Evolutionary conservation across 2,888 invertebrate species (phyloP).

Genomic region (Belgica antarctica): DNA sequence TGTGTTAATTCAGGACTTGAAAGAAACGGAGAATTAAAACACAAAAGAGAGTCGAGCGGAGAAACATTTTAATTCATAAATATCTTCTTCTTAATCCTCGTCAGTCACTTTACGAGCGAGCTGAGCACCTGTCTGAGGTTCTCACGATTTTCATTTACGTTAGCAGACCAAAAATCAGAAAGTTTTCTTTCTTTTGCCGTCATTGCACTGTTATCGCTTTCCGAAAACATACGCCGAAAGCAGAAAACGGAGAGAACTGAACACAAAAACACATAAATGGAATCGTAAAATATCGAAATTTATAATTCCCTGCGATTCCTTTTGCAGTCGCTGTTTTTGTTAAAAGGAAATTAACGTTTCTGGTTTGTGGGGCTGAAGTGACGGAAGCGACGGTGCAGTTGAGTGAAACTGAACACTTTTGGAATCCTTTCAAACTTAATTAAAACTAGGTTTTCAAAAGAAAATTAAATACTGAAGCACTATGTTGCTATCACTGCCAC

Average conservation of each 20-base stretch:
- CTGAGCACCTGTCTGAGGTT: conserved; percentile 20
- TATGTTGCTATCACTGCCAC: too few species aligned
- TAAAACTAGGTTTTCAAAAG: too few species aligned
- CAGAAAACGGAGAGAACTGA: not conserved
- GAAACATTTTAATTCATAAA: conserved; percentile 15
- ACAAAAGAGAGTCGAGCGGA: not conserved
- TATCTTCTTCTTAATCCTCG: conserved; percentile 18
- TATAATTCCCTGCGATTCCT: not conserved
- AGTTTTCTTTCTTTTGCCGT: conserved; percentile 14
- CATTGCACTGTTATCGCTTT: conserved; percentile 8
- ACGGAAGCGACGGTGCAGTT: too few species aligned
- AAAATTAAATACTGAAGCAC: too few species aligned
- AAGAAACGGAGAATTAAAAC: not conserved
- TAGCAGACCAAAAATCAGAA: not conserved
- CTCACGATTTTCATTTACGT: conserved; percentile 28
- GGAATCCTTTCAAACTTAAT: too few species aligned
- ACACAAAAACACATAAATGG: not conserved
- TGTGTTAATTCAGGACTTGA: conserved; percentile 23
- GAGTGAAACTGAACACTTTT: too few species aligned
- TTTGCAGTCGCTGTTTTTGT: not conserved
- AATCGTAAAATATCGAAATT: not conserved
- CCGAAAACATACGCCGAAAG: not conserved
- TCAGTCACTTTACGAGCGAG: not conserved
- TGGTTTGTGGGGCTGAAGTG: not conserved
- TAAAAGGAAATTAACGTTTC: not conserved